Conservation (phyloP, 2,797 vertebrate genomes). For the Semaprochilodus insignis region DNA sequence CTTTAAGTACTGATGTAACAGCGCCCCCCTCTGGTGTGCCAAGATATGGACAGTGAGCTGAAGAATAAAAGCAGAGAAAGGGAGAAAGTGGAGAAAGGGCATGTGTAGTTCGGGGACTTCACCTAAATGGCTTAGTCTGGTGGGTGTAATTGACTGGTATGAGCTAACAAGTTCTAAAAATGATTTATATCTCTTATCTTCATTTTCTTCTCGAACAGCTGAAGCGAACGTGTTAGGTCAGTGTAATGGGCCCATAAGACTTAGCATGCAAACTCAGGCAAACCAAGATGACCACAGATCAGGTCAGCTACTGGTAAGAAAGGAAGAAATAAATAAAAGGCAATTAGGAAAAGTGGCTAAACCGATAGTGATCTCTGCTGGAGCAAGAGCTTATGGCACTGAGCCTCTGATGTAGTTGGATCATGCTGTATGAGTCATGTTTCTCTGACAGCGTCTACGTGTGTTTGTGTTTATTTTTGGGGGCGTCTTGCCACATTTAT, state of each 20-base stretch:
- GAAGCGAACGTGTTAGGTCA: neutral
- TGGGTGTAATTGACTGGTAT: neutral
- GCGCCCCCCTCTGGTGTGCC: slow-evolving; percentile 28
- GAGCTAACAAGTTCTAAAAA: neutral
- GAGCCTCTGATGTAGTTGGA: slow-evolving; percentile 34
- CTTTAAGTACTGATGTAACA: slow-evolving; percentile 23
- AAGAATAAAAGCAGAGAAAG: neutral
- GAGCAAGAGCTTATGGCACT: neutral
- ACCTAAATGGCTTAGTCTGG: neutral
- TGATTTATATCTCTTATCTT: no score
- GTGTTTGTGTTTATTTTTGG: slow-evolving; percentile 57
- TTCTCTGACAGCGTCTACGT: slow-evolving; percentile 39
- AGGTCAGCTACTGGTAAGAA: neutral
- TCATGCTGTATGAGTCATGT: slow-evolving; percentile 54
- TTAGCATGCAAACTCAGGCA: no score
- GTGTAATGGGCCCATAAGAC: no score
- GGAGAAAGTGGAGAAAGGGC: neutral
- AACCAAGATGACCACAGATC: neutral
- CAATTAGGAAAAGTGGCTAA: neutral
- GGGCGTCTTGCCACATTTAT: slow-evolving; percentile 54
- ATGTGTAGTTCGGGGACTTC: neutral
- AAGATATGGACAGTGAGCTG: slow-evolving; percentile 2
- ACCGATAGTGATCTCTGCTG: slow-evolving; percentile 6
- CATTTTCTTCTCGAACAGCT: no score
- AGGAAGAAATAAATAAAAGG: neutral